Percentiles rank a stretch among this genome's conserved stretches.
Conservation (phyloP, 1,140 invertebrate species). For the Drosophila sucinea region DNA sequence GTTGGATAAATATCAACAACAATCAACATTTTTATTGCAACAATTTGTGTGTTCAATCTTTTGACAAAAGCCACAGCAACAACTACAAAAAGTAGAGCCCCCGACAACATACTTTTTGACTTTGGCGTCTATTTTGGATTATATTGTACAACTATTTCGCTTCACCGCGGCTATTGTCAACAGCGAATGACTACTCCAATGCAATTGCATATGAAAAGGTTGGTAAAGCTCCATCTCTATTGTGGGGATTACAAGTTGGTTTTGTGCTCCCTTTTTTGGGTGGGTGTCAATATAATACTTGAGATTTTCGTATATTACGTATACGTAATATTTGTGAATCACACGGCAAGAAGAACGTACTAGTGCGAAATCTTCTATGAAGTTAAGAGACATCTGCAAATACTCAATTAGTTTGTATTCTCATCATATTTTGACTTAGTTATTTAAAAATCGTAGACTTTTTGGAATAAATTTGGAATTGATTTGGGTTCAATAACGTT, state of each 20-base stretch:
- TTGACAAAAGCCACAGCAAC: slow-evolving; percentile 49
- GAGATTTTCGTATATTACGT: too few relatives aligned
- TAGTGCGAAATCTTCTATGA: too few relatives aligned
- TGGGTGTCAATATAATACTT: neutral
- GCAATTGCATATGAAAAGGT: slow-evolving; percentile 55
- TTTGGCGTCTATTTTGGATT: slow-evolving; percentile 64
- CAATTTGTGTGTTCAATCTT: slow-evolving; percentile 74
- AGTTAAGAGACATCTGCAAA: too few relatives aligned
- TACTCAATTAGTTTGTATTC: too few relatives aligned
- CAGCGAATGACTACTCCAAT: slow-evolving; percentile 33
- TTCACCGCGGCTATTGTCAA: slow-evolving; percentile 20
- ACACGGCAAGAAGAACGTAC: too few relatives aligned
- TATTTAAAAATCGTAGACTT: too few relatives aligned
- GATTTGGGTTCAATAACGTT: too few relatives aligned
- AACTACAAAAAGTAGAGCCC: slow-evolving; percentile 39
- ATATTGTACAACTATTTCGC: slow-evolving; percentile 56
- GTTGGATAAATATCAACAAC: slow-evolving; percentile 69
- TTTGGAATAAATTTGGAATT: too few relatives aligned
- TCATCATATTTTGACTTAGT: too few relatives aligned
- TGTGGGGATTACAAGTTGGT: slow-evolving; percentile 5
- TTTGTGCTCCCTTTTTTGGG: neutral
- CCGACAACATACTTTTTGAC: slow-evolving; percentile 44
- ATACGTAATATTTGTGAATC: too few relatives aligned
- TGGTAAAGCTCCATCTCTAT: slow-evolving; percentile 30
- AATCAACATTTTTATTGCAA: slow-evolving; percentile 75